Evolutionary conservation across 92 coral and sea anemone species (phyloP), one percentile per base, ranked within the genome.

Genomic region (Epizoanthus rinbou): DNA sequence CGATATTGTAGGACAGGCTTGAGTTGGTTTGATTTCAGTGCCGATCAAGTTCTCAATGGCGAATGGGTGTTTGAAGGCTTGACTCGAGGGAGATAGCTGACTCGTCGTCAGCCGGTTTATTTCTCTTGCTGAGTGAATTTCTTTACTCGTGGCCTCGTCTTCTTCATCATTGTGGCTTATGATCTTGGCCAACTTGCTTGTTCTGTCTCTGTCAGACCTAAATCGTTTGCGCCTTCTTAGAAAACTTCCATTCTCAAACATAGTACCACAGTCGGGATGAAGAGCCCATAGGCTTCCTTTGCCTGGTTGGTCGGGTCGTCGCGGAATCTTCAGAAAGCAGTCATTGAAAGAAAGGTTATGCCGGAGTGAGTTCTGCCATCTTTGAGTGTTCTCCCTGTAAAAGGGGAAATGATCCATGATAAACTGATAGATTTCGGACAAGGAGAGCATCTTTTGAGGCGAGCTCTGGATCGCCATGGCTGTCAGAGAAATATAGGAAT

Each of bases 381-480:
- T 91, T 76, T 97, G 99, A 33, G 98, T 95, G 88, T 97, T 97
- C 19, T 93, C 98, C 79, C 99, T 86, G 91, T 97, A 97, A 82
- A 94, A 97, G 3, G 99, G 99, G 41, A 97, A 97, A 66, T 94
- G 98, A 82, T 97, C 99, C 99, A 97, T 97, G 31, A 97, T 97
- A 60, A 97, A 97, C 85, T 97, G 99, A 54, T 97, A 97, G 37
- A 97, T 97, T 84, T 97, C 99, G 86, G 97, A 88, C 66, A 97
- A 80, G 8, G 99, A 94, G 21, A 97, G 97, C 99, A 97, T 97
- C 86, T 97, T 97, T 66, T 94, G 98, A 21, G 99, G 98, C 24
- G 98, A 94, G 78, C 98, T 94, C 81, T 97, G 99, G 37, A 97
- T 97, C 8, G 99, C 99, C 99, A 97, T 97, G 0, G 99, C 98